Base-by-base conservation (phyloP, 1,140 invertebrate genomes). In the Apis dorsata region DNA sequence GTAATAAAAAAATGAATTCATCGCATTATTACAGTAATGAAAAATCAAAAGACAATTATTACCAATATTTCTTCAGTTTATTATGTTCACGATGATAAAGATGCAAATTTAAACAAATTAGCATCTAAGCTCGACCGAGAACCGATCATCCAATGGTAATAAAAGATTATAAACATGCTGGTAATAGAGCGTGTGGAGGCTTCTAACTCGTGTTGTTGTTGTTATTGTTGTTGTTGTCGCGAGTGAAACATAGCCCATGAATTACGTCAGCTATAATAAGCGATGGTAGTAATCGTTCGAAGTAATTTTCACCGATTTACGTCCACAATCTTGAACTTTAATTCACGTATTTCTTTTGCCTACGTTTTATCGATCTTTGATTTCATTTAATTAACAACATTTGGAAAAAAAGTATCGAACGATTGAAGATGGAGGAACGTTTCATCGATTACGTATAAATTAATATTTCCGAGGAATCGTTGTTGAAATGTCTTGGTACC, bases 241-340 rank as follows among this genome's bases (percentile, higher is more conserved):
- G 71, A 86, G 24, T 71, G 66, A 84, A 79, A 73, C 76, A 84
- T 86, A 79, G 83, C 24, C 70, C 12, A n/a, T 21, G 72, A 65
- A 62, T 87, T 87, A 79, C 86, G 77, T 87, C 86, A 87, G 81
- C 86, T 79, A 73, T 77, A 85, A 85, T 76, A 44, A 76, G 13
- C 71, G 81, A 80, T 28, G 62, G 66, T 86, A 79, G 86, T 55
- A 65, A 86, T 87, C 85, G 60, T 59, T 74, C 49, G 62, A 79
- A 86, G 72, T 83, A 86, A 86, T 86, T 24, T 24, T 87, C 76
- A 73, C 71, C 51, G 80, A 69, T 77, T 60, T 53, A 80, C 65
- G 71, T 79, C 55, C 24, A 21, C 34, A 53, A n/a, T 62, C 62
- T 49, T 10, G 53, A 51, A 11, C 10, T 13, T 15, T 19, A 53